Base-by-base conservation (phyloP, 1,140 invertebrate species). In the Calephelis virginiensis region DNA sequence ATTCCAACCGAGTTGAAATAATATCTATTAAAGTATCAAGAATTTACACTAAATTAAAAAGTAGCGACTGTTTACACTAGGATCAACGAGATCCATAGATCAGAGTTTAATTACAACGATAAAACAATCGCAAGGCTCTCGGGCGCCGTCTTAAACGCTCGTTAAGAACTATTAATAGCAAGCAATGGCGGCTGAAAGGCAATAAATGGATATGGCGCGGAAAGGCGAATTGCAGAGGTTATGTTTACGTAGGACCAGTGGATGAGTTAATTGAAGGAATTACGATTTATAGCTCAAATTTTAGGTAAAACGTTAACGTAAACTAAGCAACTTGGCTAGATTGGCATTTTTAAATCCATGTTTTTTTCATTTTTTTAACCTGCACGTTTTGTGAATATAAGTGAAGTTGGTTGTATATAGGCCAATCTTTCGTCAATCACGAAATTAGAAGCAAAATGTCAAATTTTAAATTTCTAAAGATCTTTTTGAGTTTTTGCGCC, bases 121-220 rank as follows among this genome's bases (percentile, higher is more conserved):
- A 85, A 85, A 85, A 81, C 83, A 85, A 82, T 83, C 76, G 76
- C 67, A 72, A 71, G 70, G 66, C 68, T 71, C 70, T 77, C 64
- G 67, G 71, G 75, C 53, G 38, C 17, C 81, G 71, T 81, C 77
- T 82, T 76, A 77, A 82, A 76, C 70, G 72, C 71, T 83, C 83
- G 79, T 83, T 85, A 81, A 83, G 53, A 59, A 59, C 74, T 69
- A 59, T 59, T 59, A 59, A 59, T 59, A 59, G 63, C 72, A 72
- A 78, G 80, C 80, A 82, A 81, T 82, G 77, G 75, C 66, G 71
- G 70, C 71, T 75, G 62, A 63, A 67, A 65, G 66, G 68, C 77
- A 77, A 81, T 79, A 82, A 81, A 85, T 78, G 74, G 73, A 71
- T 69, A 47, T 56, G 43, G 69, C 53, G 53, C 53, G 53, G 53